A percentile compares a stretch with the other conserved stretches of the same genome.
These are phyloP conservation scores for Plecturocebus donacophilus DNA, from an alignment of 2,113 vertebrate genomes.

Conservation along the genomic window DNA sequence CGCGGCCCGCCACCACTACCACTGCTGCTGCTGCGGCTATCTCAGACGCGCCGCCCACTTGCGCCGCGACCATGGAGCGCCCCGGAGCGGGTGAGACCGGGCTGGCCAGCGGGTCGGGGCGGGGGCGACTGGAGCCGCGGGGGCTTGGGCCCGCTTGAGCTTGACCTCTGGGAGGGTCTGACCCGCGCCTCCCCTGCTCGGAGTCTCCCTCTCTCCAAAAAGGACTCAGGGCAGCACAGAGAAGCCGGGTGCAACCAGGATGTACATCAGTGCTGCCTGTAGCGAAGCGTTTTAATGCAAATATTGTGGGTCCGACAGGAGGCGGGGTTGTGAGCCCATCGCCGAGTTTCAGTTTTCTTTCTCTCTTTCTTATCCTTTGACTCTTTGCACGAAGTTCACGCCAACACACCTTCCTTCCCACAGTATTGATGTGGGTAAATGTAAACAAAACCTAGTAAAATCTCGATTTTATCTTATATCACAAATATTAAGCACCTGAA, in stretches of 20 bases:
- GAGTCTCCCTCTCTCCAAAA: rapidly evolving
- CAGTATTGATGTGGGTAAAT: too few relatives aligned
- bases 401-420: too few relatives aligned
- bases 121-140: conserved; percentile 4
- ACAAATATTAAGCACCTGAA: neutral
- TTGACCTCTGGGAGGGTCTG: neutral
- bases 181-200: neutral
- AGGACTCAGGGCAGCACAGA: neutral
- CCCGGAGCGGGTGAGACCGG: conserved; percentile 40
- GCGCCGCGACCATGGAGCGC: neutral
- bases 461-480: neutral
- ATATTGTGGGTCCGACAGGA: neutral
- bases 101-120: neutral
- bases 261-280: rapidly evolving
- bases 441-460: too few relatives aligned
- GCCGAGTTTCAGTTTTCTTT: conserved; percentile 19
- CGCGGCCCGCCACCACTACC: rapidly evolving
- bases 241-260: rapidly evolving
- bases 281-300: rapidly evolving
- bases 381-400: neutral
- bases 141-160: neutral
- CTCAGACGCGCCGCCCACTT: rapidly evolving
- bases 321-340: neutral
- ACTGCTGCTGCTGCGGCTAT: rapidly evolving
- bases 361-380: neutral